Evolutionary conservation across 2,888 invertebrate genomes (phyloP).

Genomic region (Lithophane leautieri): DNA sequence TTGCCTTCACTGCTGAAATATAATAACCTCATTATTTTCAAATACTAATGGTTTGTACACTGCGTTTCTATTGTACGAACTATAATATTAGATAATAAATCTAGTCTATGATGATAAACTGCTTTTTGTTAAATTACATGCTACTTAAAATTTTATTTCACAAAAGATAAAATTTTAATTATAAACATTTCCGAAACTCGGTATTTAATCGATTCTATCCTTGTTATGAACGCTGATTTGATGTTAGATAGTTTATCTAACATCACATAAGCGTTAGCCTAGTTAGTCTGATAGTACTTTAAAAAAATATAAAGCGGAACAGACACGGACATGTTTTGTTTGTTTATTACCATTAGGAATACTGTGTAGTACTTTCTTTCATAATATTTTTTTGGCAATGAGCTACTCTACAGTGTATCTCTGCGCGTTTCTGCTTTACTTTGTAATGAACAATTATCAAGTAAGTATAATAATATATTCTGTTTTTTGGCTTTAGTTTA

Average conservation of each 20-base stretch:
- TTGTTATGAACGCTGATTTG: not conserved
- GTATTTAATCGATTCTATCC: not conserved
- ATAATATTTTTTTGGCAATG: not conserved
- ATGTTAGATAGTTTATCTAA: too few relatives aligned
- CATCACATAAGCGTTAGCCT: too few relatives aligned
- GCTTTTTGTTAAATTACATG: not conserved
- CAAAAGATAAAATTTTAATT: not conserved
- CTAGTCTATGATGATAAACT: not conserved
- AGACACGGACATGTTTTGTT: not conserved
- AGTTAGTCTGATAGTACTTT: too few relatives aligned
- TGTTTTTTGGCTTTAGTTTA: not conserved
- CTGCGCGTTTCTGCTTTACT: not conserved
- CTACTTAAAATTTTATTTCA: not conserved
- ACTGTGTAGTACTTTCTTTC: not conserved
- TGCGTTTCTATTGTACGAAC: not conserved
- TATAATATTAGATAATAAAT: not conserved
- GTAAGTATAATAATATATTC: conserved; percentile 10
- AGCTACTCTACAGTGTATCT: not conserved
- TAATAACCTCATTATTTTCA: too few relatives aligned
- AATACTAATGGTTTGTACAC: not conserved
- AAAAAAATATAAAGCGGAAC: not conserved
- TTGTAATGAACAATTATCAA: not conserved
- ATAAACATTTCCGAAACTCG: not conserved
- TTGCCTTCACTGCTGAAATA: not conserved
- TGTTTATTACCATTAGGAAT: not conserved